These are phyloP conservation scores for Schizopygopsis pylzovi DNA, from an alignment of 2,797 vertebrate species.

Conservation along the genomic window DNA sequence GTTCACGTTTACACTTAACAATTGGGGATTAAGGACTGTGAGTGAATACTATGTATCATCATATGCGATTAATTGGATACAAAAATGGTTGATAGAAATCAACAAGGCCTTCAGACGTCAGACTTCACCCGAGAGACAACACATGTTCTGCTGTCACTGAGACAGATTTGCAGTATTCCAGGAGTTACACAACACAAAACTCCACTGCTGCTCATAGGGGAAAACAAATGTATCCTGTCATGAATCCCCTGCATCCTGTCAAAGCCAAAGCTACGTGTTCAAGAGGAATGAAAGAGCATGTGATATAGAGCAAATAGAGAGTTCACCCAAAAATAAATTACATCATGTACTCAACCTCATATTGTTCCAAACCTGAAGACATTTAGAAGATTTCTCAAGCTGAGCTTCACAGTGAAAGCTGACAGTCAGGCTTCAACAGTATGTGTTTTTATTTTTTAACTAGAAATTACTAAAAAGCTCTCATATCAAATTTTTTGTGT, in stretches of 20 bases:
- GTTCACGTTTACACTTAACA: background rate
- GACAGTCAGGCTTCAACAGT: background rate
- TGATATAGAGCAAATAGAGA: background rate
- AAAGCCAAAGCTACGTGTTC: constrained; percentile 8
- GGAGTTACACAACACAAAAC: constrained; percentile 12
- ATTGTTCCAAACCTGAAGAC: background rate
- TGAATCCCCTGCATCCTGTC: constrained; percentile 32
- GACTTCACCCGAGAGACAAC: constrained; percentile 4
- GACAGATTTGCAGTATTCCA: background rate
- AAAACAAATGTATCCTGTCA: constrained; percentile 21
- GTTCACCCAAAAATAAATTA: background rate
- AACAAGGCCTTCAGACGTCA: background rate
- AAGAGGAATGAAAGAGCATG: background rate
- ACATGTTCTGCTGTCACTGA: background rate
- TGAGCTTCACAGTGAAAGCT: background rate
- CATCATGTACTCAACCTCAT: background rate
- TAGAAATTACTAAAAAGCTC: background rate
- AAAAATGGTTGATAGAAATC: constrained; percentile 22
- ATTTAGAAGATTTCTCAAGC: background rate
- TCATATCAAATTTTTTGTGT: background rate
- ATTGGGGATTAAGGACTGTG: background rate
- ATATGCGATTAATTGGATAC: background rate
- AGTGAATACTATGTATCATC: background rate
- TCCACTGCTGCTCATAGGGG: background rate
- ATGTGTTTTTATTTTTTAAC: background rate